These are phyloP conservation scores for Poeciliopsis gracilis DNA, from an alignment of 2,797 vertebrate genomes.

Conservation along the genomic window DNA sequence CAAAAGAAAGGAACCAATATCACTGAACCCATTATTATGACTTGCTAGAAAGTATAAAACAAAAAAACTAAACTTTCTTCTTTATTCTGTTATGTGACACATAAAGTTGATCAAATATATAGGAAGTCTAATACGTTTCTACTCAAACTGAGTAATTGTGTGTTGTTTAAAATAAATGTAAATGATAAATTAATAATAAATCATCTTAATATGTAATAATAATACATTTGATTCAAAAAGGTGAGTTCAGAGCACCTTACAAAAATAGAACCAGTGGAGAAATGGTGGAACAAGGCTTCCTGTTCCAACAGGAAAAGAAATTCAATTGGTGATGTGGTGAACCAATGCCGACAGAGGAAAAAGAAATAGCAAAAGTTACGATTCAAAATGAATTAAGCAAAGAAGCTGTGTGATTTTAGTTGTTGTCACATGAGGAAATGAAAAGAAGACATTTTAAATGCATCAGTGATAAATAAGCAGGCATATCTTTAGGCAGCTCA, in stretches of 20 bases:
- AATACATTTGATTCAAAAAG: too few relatives aligned
- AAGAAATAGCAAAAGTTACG: not conserved
- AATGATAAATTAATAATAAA: not conserved
- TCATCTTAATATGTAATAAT: not conserved
- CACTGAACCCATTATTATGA: not conserved
- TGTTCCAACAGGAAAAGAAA: not conserved
- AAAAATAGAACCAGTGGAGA: too few relatives aligned
- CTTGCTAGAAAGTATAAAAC: not conserved
- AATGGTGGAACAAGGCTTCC: too few relatives aligned
- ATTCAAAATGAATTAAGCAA: not conserved
- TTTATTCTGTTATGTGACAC: not conserved
- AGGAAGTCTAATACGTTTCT: not conserved
- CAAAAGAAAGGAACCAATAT: not conserved
- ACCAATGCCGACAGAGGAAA: not conserved
- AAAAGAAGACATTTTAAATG: not conserved
- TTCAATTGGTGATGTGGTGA: not conserved
- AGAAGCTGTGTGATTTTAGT: not conserved
- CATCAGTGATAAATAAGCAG: not conserved
- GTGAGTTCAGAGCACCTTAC: too few relatives aligned
- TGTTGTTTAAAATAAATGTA: not conserved
- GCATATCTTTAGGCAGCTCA: not conserved
- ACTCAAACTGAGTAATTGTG: not conserved
- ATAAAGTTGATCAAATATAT: not conserved
- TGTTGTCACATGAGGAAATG: not conserved
- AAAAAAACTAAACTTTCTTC: not conserved